Evolutionary conservation across 2,888 invertebrate genomes (phyloP), one percentile per base, ranked within the genome.

Genomic region (Tortrix viridana): DNA sequence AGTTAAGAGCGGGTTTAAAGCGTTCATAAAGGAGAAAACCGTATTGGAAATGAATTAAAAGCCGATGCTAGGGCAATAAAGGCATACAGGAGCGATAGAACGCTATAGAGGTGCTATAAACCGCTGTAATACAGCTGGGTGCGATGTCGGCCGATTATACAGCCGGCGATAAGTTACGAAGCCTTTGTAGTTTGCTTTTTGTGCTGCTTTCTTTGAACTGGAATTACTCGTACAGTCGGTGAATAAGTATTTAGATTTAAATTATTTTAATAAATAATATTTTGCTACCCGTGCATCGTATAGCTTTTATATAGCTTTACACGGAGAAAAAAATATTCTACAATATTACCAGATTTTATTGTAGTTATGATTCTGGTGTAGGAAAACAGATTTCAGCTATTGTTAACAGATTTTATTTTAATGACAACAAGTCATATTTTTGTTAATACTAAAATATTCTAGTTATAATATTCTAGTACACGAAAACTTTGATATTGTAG

Each of bases 111-210:
- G 46, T 46, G 50, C 56, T 52, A 50, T 62, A 52, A 62, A 62
- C 5, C 46, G 50, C 50, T 52, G 62, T 57, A 57, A 52, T 62
- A 62, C 62, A 57, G 50, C 62, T 62, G 37, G 38, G 46, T 56
- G 62, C 62, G 19, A 38, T 44, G 56, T 50, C 22, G 22, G 54
- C 43, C 43, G 32, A 56, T 56, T 46, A 56, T 20, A 57, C 52
- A 1, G 47, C 22, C 44, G 67, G 68, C 70, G 69, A 69, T 73
- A 74, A 74, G 70, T 76, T 82, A 80, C 73, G 86, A 88, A 86
- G 82, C 85, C 87, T 76, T 80, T 74, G 76, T 67, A 78, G 75
- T 75, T 75, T 66, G 71, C 75, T 77, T 83, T 83, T 82, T 80
- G 78, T 82, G 80, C 80, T 80, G 79, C 79, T 60, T 60, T 53